phyloP scores from a whole-genome alignment of 92 coral and sea anemone genomes.

The Porites lobata region DNA sequence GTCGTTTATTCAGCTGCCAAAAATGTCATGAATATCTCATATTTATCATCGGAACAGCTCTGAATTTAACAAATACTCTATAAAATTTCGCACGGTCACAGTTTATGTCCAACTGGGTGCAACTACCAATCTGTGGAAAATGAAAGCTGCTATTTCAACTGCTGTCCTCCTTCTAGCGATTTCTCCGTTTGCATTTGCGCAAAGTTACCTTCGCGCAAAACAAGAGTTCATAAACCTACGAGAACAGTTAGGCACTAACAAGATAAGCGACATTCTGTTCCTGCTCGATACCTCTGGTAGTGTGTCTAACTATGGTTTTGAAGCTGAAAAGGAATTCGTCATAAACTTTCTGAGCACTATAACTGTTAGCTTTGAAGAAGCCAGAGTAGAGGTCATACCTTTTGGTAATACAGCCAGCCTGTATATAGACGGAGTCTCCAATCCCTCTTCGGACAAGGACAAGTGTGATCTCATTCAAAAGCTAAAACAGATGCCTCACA shows the following conservation, averaged over 20 bases:
- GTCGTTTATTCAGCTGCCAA: too few relatives aligned
- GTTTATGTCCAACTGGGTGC: neutral
- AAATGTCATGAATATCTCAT: too few relatives aligned
- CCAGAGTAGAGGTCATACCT: conserved; percentile 85
- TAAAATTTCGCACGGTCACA: too few relatives aligned
- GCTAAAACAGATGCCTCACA: conserved; percentile 37
- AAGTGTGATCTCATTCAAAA: conserved; percentile 79
- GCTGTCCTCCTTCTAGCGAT: neutral
- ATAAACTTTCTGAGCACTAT: conserved; percentile 71
- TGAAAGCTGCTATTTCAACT: neutral
- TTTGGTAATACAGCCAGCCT: conserved; percentile 49
- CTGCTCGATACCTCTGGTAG: conserved; percentile 87
- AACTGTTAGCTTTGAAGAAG: conserved; percentile 70
- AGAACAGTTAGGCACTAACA: conserved; percentile 21
- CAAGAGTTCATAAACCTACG: conserved; percentile 49
- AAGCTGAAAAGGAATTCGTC: conserved; percentile 71
- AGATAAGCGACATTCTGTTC: conserved; percentile 75
- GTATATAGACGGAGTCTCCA: conserved; percentile 73
- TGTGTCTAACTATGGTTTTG: neutral
- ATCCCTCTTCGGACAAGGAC: conserved; percentile 38
- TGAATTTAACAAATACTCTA: too few relatives aligned
- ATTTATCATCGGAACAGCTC: too few relatives aligned
- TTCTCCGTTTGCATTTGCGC: neutral
- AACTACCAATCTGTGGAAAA: neutral
- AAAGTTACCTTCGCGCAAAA: conserved; percentile 51